Percentiles rank a stretch among this genome's conserved stretches.
Evolutionary conservation across 2,797 vertebrate genomes (phyloP).

Genomic region (Valencia hispanica): DNA sequence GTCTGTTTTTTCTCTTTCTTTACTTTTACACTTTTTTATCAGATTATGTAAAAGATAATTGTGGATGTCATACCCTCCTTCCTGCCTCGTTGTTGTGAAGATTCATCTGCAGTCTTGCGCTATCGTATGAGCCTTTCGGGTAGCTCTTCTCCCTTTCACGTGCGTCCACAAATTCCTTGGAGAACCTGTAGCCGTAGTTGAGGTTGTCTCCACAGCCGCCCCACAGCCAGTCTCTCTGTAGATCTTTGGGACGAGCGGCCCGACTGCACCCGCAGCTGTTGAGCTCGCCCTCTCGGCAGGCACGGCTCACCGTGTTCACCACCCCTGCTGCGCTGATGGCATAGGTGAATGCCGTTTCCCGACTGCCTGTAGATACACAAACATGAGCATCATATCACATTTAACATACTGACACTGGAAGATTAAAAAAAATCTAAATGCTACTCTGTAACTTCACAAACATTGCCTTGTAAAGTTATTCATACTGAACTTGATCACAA

Average conservation of each 20-base stretch:
- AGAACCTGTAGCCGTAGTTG: slow-evolving; percentile 95
- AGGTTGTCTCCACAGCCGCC: slow-evolving; percentile 98
- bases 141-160: slow-evolving; percentile 94
- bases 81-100: slow-evolving; percentile 97
- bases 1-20: slow-evolving; percentile 6
- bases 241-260: slow-evolving; percentile 91
- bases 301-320: slow-evolving; percentile 95
- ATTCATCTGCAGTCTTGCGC: slow-evolving; percentile 92
- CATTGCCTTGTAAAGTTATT: background rate
- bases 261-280: slow-evolving; percentile 97
- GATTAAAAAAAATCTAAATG: background rate
- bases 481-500: background rate
- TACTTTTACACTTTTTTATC: slow-evolving; percentile 16
- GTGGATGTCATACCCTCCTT: slow-evolving; percentile 85
- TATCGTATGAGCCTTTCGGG: slow-evolving; percentile 90
- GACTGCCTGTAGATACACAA: slow-evolving; percentile 85
- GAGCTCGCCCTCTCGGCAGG: slow-evolving; percentile 96
- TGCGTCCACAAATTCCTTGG: slow-evolving; percentile 98
- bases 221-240: slow-evolving; percentile 98
- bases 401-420: background rate
- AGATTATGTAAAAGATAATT: background rate
- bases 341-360: slow-evolving; percentile 96
- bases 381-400: slow-evolving; percentile 19
- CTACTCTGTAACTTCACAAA: background rate
- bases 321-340: slow-evolving; percentile 95